Percentiles rank a stretch among this genome's conserved stretches.
Evolutionary conservation across 2,888 invertebrate genomes (phyloP).

Genomic region (Yponomeuta malinellus): DNA sequence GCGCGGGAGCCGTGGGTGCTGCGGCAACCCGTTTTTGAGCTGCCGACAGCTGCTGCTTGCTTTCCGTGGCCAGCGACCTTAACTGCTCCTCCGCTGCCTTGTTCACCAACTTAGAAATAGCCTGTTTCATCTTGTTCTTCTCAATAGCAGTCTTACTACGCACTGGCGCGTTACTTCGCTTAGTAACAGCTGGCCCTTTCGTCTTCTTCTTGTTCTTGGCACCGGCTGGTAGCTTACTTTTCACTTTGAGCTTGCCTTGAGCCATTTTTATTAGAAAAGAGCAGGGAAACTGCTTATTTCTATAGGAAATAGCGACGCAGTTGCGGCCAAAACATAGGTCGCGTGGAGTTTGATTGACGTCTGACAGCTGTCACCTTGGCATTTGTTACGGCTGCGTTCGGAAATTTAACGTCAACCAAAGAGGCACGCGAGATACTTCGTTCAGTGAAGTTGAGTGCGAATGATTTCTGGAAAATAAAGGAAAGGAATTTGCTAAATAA

Average conservation of each 20-base stretch:
- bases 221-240: constrained; percentile 76
- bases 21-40: constrained; percentile 61
- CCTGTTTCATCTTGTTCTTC: constrained; percentile 79
- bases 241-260: constrained; percentile 81
- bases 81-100: constrained; percentile 80
- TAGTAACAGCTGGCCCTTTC: constrained; percentile 74
- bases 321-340: background rate
- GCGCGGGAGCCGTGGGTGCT: constrained; percentile 59
- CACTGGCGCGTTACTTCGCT: constrained; percentile 79
- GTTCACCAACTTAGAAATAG: constrained; percentile 82
- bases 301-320: background rate
- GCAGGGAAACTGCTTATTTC: background rate
- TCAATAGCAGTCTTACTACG: constrained; percentile 77
- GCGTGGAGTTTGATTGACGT: constrained; percentile 6
- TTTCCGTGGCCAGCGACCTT: constrained; percentile 71
- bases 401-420: background rate
- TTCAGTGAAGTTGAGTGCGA: background rate
- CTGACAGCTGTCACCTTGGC: background rate
- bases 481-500: background rate
- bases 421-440: background rate
- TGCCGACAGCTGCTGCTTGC: constrained; percentile 64
- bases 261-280: constrained; percentile 63
- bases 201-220: constrained; percentile 71
- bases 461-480: background rate
- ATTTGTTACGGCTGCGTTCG: constrained; percentile 6